These are phyloP conservation scores for Venustaconcha ellipsiformis DNA, from an alignment of 1,140 invertebrate genomes.

Conservation along the genomic window DNA sequence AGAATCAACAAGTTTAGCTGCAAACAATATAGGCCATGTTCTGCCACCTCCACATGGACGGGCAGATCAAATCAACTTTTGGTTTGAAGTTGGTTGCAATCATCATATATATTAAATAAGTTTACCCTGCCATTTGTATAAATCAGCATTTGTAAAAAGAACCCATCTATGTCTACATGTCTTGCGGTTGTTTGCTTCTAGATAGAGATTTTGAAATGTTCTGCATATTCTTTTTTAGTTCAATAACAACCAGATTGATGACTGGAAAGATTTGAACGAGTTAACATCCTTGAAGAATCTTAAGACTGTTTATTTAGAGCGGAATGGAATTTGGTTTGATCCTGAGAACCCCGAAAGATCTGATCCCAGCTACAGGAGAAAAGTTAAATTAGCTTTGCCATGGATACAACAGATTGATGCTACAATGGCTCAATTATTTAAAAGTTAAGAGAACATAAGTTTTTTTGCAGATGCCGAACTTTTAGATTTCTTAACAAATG, in stretches of 20 bases:
- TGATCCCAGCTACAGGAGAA: constrained; percentile 89
- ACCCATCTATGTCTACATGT: too few relatives aligned
- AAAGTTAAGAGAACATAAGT: background rate
- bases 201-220: constrained; percentile 1
- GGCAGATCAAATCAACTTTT: too few relatives aligned
- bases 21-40: too few relatives aligned
- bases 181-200: background rate
- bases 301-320: constrained; percentile 92
- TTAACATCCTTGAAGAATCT: constrained; percentile 82
- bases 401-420: constrained; percentile 95
- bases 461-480: too few relatives aligned
- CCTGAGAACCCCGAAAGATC: constrained; percentile 56
- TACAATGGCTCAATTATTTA: constrained; percentile 70
- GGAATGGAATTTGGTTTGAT: constrained; percentile 74
- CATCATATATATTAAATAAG: too few relatives aligned
- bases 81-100: too few relatives aligned
- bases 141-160: too few relatives aligned
- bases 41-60: too few relatives aligned
- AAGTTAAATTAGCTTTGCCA: constrained; percentile 89
- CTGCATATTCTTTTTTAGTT: constrained; percentile 76
- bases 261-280: constrained; percentile 87
- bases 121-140: too few relatives aligned
- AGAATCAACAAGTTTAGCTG: too few relatives aligned
- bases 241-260: constrained; percentile 90
- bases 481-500: too few relatives aligned